A percentile compares a stretch with the other conserved stretches of the same genome.
Conservation (phyloP, 2,797 vertebrate genomes). For the Molossus alvarezi region DNA sequence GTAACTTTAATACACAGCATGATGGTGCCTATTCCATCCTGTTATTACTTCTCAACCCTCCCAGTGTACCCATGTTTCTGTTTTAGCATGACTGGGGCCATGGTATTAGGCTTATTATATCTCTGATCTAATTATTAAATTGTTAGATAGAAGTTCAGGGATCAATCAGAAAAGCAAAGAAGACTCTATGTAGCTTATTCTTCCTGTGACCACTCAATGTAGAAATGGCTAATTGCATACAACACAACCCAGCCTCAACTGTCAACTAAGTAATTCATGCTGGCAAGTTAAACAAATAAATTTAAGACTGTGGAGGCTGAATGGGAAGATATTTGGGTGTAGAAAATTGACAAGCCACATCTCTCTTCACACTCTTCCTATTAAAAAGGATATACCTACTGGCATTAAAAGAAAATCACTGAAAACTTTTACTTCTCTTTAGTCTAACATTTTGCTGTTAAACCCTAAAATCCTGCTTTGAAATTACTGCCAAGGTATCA, state of each 20-base stretch:
- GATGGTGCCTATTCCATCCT: slow-evolving; percentile 75
- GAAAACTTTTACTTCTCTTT: slow-evolving; percentile 16
- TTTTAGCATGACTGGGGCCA: slow-evolving; percentile 31
- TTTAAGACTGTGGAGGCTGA: slow-evolving; percentile 60
- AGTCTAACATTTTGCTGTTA: slow-evolving; percentile 37
- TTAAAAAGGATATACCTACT: not conserved
- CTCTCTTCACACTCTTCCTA: not conserved
- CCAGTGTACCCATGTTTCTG: slow-evolving; percentile 42
- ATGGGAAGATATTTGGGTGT: slow-evolving; percentile 58
- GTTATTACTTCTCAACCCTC: slow-evolving; percentile 73
- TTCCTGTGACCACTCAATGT: slow-evolving; percentile 63
- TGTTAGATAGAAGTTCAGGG: not conserved
- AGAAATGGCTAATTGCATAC: slow-evolving; percentile 64
- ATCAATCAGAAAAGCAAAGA: slow-evolving; percentile 73
- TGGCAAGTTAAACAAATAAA: slow-evolving; percentile 50
- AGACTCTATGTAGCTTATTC: slow-evolving; percentile 40
- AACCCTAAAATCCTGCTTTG: slow-evolving; percentile 8
- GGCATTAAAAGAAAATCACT: slow-evolving; percentile 61
- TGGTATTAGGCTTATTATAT: not conserved
- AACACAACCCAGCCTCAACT: slow-evolving; percentile 50
- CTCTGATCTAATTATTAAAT: slow-evolving; percentile 76
- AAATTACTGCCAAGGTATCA: slow-evolving; percentile 51
- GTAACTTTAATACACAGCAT: slow-evolving; percentile 71
- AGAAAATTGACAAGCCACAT: slow-evolving; percentile 11
- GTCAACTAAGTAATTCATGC: slow-evolving; percentile 57